Conservation (phyloP, 2,888 invertebrate genomes). For the Spilosoma lubricipeda region DNA sequence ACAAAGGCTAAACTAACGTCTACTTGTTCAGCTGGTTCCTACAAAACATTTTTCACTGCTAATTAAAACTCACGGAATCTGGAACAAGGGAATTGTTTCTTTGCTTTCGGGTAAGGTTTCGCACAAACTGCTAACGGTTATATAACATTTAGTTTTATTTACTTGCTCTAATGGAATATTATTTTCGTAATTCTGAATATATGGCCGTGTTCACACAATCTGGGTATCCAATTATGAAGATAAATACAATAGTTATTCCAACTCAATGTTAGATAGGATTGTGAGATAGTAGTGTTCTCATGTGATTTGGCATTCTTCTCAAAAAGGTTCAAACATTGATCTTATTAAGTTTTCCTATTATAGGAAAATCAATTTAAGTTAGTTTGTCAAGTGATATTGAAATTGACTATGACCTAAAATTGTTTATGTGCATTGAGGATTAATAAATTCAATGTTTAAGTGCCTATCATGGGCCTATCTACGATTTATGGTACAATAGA, state of each 20-base stretch:
- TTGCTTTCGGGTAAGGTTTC: slow-evolving; percentile 4
- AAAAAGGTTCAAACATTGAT: background rate
- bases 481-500: background rate
- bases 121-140: background rate
- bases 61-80: slow-evolving; percentile 1
- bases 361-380: background rate
- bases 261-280: slow-evolving; percentile 15
- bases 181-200: background rate
- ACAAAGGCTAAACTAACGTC: background rate
- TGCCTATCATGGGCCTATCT: background rate
- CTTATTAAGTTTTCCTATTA: background rate
- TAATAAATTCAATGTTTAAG: too few relatives aligned
- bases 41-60: background rate
- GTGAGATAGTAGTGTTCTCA: background rate
- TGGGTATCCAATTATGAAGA: slow-evolving; percentile 10
- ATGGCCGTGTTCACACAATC: background rate
- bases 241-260: slow-evolving; percentile 5
- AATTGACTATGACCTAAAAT: background rate
- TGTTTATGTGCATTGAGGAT: too few relatives aligned
- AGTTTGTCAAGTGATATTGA: background rate
- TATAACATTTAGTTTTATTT: slow-evolving; percentile 1
- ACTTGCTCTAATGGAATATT: slow-evolving; percentile 2
- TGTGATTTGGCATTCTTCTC: background rate
- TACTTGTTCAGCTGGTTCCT: background rate
- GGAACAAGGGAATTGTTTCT: slow-evolving; percentile 7